Evolutionary conservation across 2,797 vertebrate genomes (phyloP), one percentile per base, ranked within the genome.

Genomic region (Bufotes viridis): DNA sequence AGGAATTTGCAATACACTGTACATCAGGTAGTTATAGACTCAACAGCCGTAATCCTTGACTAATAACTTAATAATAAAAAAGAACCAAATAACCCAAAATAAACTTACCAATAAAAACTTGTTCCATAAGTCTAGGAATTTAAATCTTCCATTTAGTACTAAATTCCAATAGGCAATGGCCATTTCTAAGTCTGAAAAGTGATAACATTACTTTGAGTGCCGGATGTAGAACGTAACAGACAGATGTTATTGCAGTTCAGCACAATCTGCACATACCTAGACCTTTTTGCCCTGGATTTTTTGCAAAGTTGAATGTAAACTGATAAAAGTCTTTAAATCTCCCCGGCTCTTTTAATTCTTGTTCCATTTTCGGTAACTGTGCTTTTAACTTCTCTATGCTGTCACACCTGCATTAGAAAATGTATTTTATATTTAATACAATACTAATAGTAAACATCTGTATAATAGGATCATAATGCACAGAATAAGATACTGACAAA

Each of bases 121-220:
- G 96, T 99, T 99, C 98, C 98, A 99, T 94, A 99, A 96, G 92
- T 98, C 97, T 96, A 99, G 95, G 95, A 99, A 99, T 96, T 99
- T 99, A 96, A 99, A 99, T 96, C 97, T 97, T 95, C 98, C 98
- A 92, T 97, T 96, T 95, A 99, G 97, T 94, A 99, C 97, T 98
- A 99, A 98, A 97, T 99, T 99, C 98, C 98, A 99, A 95, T 99
- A 99, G 90, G 98, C 98, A 94, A 99, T 98, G 93, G 98, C 98
- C 98, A 99, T 99, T 96, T 99, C 98, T 98, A 99, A 97, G 96
- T 99, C 98, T 99, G 95, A 75, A 95, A 96, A 72, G 93, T 92
- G 94, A 94, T 90, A 94, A 81, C 22, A 67, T 81, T 49, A 67
- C 20, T 20, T 81, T 65, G 42, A n/a, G 34, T 65, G 42, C 34